Conservation (phyloP, 2,888 invertebrate species). For the Eupithecia tripunctaria region DNA sequence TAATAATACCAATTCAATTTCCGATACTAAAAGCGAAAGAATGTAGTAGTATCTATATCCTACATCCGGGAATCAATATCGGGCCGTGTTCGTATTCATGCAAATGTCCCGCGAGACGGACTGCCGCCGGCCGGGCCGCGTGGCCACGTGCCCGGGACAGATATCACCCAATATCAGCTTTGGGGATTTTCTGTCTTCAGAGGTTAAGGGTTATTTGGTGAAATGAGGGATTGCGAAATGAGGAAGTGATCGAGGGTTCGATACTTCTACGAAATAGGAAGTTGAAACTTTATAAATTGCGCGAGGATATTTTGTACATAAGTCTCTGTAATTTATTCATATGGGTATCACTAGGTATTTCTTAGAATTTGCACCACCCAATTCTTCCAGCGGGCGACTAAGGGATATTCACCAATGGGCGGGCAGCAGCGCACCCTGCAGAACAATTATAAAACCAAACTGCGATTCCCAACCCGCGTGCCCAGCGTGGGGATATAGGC, state of each 20-base stretch:
- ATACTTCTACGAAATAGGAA: not conserved
- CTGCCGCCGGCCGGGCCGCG: conserved; percentile 10
- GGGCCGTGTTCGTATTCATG: conserved; percentile 32
- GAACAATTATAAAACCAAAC: no score
- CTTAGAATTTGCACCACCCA: no score
- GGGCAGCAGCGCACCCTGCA: no score
- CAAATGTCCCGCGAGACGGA: conserved; percentile 44
- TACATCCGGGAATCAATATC: conserved; percentile 31
- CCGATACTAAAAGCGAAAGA: conserved; percentile 18
- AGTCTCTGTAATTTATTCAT: not conserved
- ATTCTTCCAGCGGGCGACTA: no score
- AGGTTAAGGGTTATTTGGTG: conserved; percentile 2
- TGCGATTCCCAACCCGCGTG: no score
- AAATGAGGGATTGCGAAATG: conserved; percentile 3
- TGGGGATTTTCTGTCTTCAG: conserved; percentile 8
- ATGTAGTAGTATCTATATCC: conserved; percentile 12
- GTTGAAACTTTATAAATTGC: not conserved
- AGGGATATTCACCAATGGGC: no score
- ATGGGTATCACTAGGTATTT: no score
- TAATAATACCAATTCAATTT: not conserved
- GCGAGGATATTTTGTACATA: not conserved
- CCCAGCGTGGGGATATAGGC: no score
- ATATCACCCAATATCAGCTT: conserved; percentile 8
- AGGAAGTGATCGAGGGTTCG: not conserved
- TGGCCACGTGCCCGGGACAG: conserved; percentile 8